Conservation (phyloP, 2,888 invertebrate genomes). For the Leptinotarsa haldemani region DNA sequence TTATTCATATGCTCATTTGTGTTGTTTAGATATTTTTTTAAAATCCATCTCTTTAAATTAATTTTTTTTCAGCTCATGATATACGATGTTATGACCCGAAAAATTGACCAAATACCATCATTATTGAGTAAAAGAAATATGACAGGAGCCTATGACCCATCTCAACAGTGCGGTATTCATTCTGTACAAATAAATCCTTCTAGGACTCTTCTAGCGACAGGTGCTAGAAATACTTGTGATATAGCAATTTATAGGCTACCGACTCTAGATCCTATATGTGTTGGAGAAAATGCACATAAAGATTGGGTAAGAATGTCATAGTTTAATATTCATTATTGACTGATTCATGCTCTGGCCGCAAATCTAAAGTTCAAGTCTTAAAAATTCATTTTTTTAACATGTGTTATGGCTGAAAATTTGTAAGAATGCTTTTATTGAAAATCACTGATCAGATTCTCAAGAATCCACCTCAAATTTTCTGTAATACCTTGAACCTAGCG, state of each 20-base stretch:
- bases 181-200: conserved; percentile 95
- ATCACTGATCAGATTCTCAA: no score
- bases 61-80: conserved; percentile 79
- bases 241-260: conserved; percentile 91
- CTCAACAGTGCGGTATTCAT: conserved; percentile 89
- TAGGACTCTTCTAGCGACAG: conserved; percentile 88
- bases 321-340: no score
- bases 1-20: no score
- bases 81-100: conserved; percentile 88
- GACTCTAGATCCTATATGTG: conserved; percentile 94
- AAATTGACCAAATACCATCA: conserved; percentile 90
- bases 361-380: no score
- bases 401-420: no score
- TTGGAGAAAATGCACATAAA: conserved; percentile 89
- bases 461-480: no score
- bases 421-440: no score
- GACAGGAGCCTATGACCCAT: conserved; percentile 65
- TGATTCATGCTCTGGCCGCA: no score
- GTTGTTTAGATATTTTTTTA: no score
- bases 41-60: no score
- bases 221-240: conserved; percentile 92
- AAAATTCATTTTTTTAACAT: no score
- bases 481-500: no score
- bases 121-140: conserved; percentile 75
- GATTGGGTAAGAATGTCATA: conserved; percentile 78